Evolutionary conservation across 2,113 vertebrate genomes (phyloP).

Genomic region (Strigops habroptila): DNA sequence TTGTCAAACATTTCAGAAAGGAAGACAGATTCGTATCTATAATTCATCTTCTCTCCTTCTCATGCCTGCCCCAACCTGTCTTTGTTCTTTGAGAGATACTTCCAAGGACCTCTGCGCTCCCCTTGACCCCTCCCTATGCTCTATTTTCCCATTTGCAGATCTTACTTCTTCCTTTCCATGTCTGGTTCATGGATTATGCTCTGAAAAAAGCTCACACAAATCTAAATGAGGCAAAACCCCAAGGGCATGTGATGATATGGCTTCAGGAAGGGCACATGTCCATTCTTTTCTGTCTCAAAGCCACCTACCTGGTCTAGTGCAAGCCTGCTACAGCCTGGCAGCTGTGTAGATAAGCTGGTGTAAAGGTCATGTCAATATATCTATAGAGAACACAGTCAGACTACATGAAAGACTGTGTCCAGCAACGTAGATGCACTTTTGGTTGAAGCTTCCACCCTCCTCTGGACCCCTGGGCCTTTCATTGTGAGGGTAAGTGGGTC

Average conservation of each 20-base stretch:
- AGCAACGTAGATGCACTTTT: too few species aligned
- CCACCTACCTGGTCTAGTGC: neutral
- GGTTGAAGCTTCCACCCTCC: too few species aligned
- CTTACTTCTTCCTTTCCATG: neutral
- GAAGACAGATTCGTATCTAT: neutral
- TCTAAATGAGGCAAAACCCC: neutral
- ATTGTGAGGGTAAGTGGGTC: too few species aligned
- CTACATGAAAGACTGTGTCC: too few species aligned
- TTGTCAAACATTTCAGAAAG: neutral
- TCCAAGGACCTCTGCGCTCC: neutral
- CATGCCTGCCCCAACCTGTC: neutral
- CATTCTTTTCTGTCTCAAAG: neutral
- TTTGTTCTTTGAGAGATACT: neutral
- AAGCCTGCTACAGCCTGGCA: neutral
- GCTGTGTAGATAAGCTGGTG: neutral
- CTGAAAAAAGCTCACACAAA: neutral
- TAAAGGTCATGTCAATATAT: neutral
- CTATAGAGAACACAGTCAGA: neutral
- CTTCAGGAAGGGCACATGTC: neutral
- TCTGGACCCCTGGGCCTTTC: too few species aligned
- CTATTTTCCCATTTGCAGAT: neutral
- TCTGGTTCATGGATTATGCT: neutral
- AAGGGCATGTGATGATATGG: neutral
- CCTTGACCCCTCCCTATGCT: neutral
- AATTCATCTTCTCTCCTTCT: neutral